Percentiles rank a stretch among this genome's conserved stretches.
These are phyloP conservation scores for Phylloscopus trochiloides DNA, from an alignment of 2,113 vertebrate genomes.

Conservation along the genomic window DNA sequence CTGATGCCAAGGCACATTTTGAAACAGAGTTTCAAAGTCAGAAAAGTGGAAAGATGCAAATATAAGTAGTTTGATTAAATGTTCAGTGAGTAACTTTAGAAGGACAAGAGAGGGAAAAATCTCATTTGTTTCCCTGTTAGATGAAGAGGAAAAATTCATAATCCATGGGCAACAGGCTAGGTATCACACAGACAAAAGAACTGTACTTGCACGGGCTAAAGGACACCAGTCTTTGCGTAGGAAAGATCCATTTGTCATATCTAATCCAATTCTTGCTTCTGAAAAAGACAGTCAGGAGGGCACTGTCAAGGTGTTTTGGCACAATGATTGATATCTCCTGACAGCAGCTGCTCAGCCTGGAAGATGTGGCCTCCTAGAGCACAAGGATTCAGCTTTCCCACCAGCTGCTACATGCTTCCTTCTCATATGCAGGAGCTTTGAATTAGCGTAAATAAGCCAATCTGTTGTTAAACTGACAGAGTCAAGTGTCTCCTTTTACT, in stretches of 20 bases:
- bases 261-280: neutral
- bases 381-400: neutral
- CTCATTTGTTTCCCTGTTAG: neutral
- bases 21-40: neutral
- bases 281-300: neutral
- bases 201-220: neutral
- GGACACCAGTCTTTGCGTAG: neutral
- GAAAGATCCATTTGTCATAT: neutral
- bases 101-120: neutral
- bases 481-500: neutral
- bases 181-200: neutral
- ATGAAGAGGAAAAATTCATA: neutral
- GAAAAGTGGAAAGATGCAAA: neutral
- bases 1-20: neutral
- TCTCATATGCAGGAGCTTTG: neutral
- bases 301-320: neutral
- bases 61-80: neutral
- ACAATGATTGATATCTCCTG: neutral
- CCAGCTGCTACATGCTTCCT: neutral
- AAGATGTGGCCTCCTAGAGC: neutral
- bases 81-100: neutral
- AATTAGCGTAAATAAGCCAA: neutral
- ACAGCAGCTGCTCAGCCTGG: slow-evolving; percentile 9
- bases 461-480: neutral
- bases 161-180: neutral